Percentiles rank a stretch among this genome's conserved stretches.
phyloP scores from a whole-genome alignment of 2,797 vertebrate genomes.

The Megaceryle alcyon region DNA sequence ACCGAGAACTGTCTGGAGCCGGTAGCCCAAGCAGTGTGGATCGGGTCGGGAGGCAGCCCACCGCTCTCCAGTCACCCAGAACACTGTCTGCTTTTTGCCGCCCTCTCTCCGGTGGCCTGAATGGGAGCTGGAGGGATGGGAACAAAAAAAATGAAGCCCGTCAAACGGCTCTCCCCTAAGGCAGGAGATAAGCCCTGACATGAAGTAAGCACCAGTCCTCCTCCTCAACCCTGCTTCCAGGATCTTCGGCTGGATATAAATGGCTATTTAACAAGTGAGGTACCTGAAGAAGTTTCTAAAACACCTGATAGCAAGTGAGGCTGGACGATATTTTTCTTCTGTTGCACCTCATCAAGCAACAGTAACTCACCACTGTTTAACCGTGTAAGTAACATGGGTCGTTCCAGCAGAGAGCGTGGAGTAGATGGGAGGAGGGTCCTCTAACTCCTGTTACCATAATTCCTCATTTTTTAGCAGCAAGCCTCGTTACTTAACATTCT shows the following conservation, averaged over 20 bases:
- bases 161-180: neutral
- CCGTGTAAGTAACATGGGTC: too few species aligned
- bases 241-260: neutral
- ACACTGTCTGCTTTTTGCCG: neutral
- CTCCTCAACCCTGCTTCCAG: neutral
- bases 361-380: neutral
- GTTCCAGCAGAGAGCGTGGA: neutral
- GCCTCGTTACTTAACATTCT: neutral
- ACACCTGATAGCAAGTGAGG: neutral
- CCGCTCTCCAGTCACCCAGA: neutral
- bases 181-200: neutral
- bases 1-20: neutral
- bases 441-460: neutral
- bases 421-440: accelerated
- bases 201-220: neutral
- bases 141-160: neutral
- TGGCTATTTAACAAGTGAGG: neutral
- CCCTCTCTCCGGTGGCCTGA: neutral
- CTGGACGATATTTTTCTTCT: neutral
- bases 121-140: neutral
- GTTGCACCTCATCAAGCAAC: neutral
- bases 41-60: accelerated
- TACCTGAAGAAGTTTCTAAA: neutral
- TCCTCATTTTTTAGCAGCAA: neutral
- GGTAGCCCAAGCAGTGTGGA: neutral